These are phyloP conservation scores for Nothobranchius furzeri DNA, from an alignment of 2,113 vertebrate genomes.

Conservation along the genomic window DNA sequence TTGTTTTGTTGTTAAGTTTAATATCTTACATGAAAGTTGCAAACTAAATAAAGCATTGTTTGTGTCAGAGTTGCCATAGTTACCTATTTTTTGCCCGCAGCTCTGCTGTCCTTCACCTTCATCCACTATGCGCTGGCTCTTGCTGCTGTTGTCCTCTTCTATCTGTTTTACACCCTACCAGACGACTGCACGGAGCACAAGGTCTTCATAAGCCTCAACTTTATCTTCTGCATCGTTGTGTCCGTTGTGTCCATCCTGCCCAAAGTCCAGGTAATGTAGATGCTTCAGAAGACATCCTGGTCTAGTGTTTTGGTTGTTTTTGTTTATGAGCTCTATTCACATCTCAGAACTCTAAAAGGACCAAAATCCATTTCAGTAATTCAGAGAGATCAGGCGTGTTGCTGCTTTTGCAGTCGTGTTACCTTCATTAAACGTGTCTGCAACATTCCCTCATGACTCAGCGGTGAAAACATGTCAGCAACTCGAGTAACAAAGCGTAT, in stretches of 20 bases:
- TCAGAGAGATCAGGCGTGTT: no score
- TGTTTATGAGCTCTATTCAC: no score
- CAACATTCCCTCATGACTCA: no score
- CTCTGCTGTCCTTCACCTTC: slow-evolving; percentile 82
- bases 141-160: slow-evolving; percentile 78
- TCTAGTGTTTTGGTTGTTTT: no score
- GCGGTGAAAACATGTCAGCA: no score
- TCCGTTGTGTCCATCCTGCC: slow-evolving; percentile 87
- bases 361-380: no score
- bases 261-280: slow-evolving; percentile 86
- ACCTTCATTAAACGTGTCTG: no score
- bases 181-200: slow-evolving; percentile 85
- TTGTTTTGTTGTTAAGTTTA: not conserved
- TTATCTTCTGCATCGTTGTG: slow-evolving; percentile 84
- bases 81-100: slow-evolving; percentile 47
- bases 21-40: not conserved
- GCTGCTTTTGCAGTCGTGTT: no score
- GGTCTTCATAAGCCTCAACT: slow-evolving; percentile 89
- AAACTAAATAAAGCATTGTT: not conserved
- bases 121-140: slow-evolving; percentile 78
- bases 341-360: no score
- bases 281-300: not conserved
- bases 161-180: slow-evolving; percentile 84
- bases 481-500: no score
- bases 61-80: no score